Base-by-base conservation (phyloP, 2,113 vertebrate species). In the Ageneiosus marmoratus region DNA sequence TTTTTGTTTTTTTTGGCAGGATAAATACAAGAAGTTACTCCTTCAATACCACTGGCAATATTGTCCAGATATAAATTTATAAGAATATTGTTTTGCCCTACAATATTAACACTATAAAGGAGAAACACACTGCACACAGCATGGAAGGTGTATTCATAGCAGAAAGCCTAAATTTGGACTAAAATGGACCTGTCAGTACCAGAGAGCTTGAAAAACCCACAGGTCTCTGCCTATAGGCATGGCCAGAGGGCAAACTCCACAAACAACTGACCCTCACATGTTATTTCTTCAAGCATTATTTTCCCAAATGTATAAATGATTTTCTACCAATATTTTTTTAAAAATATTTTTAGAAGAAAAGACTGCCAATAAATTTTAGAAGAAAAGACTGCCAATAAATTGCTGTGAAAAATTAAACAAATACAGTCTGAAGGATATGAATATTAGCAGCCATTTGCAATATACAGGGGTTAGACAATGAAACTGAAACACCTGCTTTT, bases 141-240 rank as follows among this genome's bases (percentile, higher is more conserved):
- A 11, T 32, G 77, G 24, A 46, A 34, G 44, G 44, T 37, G 27
- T 41, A 80, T n/a, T 80, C 62, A 69, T 48, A 80, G 78, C 48
- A 53, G 78, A 24, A 67, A 16, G 62, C 46, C 27, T 13, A 65
- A 62, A 32, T 16, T 79, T 65, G 44, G 50, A 34, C 10, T 34
- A 55, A 76, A 53, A 29, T 76, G 29, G 48, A 76, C 60, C 60
- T 80, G 62, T 80, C 62, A 67, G 78, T 80, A 80, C 60, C n/a
- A 34, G 62, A 53, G 62, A 6, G 7, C 13, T 72, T 44, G 24
- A 72, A 41, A 56, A n/a, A 73, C n/a, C 15, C 80, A 73, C 56
- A 62, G 50, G n/a, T 48, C 55, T 60, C 15, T 62, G 44, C 65
- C 79, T 55, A 41, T 81, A 41, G 34, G 65, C 79, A 46, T 81